These are phyloP conservation scores for Hoplostethus atlanticus DNA, from an alignment of 2,797 vertebrate species.

Conservation along the genomic window DNA sequence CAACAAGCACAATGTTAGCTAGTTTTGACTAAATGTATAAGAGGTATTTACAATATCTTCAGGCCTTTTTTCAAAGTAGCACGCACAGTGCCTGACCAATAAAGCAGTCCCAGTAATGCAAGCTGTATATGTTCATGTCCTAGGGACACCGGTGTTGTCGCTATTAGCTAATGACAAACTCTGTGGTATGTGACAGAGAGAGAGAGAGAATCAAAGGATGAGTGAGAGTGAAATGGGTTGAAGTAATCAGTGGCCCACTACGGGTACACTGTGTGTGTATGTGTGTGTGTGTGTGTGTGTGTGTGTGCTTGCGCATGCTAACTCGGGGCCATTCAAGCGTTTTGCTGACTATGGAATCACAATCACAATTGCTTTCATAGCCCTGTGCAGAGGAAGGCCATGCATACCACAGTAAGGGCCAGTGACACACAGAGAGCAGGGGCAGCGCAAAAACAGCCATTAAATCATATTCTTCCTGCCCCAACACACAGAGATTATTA, in stretches of 20 bases:
- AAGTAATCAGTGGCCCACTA: conserved; percentile 76
- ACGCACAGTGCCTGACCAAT: conserved; percentile 35
- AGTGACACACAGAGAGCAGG: conserved; percentile 70
- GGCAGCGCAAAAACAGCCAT: conserved; percentile 67
- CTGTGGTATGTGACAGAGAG: conserved; percentile 74
- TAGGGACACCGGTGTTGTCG: conserved; percentile 55
- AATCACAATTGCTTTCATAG: conserved; percentile 86
- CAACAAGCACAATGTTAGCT: neutral
- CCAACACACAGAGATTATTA: conserved; percentile 62
- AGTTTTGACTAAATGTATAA: conserved; percentile 19
- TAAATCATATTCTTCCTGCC: conserved; percentile 69
- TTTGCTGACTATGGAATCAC: conserved; percentile 84
- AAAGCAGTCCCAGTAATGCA: conserved; percentile 39
- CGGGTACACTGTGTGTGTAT: conserved; percentile 51
- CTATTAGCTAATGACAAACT: conserved; percentile 80
- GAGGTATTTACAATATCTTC: conserved; percentile 44
- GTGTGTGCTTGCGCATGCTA: conserved; percentile 60
- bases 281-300: conserved; percentile 31
- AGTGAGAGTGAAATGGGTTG: conserved; percentile 80
- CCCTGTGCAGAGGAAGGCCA: conserved; percentile 77
- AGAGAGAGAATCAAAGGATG: conserved; percentile 73
- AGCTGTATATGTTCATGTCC: conserved; percentile 55
- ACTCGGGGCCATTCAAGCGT: conserved; percentile 80
- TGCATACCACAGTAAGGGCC: conserved; percentile 80
- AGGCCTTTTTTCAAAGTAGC: conserved; percentile 23